phyloP scores from a whole-genome alignment of 1,140 invertebrate species.

The Drosophila jambulina region DNA sequence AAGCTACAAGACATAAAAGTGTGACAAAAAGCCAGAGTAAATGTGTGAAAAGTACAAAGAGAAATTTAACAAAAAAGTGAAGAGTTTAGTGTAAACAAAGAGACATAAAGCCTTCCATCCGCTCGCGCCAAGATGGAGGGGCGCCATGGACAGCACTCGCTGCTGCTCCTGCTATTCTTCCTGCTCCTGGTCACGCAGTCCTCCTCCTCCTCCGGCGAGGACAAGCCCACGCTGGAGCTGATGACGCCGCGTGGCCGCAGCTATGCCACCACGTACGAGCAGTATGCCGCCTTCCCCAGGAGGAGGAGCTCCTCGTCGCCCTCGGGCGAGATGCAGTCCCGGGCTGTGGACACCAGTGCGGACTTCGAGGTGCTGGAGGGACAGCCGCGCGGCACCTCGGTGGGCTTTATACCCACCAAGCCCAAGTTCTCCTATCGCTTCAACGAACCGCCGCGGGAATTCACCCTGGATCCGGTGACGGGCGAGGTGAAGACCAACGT shows the following conservation, averaged over 20 bases:
- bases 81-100: conserved; percentile 15
- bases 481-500: conserved; percentile 93
- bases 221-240: conserved; percentile 37
- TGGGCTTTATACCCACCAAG: conserved; percentile 94
- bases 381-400: conserved; percentile 91
- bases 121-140: conserved; percentile 32
- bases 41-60: conserved; percentile 15
- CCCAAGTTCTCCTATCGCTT: conserved; percentile 95
- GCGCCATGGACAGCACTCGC: conserved; percentile 17
- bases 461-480: conserved; percentile 91
- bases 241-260: conserved; percentile 64
- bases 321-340: conserved; percentile 91
- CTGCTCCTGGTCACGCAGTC: conserved; percentile 41
- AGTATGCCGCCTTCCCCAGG: conserved; percentile 76
- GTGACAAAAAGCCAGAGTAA: conserved; percentile 16
- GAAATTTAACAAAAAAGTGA: neutral
- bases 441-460: conserved; percentile 95
- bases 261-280: conserved; percentile 75
- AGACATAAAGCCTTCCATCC: conserved; percentile 17
- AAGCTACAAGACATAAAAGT: conserved; percentile 39
- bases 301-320: conserved; percentile 74
- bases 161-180: conserved; percentile 33
- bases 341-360: conserved; percentile 93
- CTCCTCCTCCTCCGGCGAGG: conserved; percentile 8
- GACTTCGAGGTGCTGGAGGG: conserved; percentile 94